A percentile compares a stretch with the other conserved stretches of the same genome.
Evolutionary conservation across 2,888 invertebrate genomes (phyloP).

Genomic region (Callyntrura sp.): DNA sequence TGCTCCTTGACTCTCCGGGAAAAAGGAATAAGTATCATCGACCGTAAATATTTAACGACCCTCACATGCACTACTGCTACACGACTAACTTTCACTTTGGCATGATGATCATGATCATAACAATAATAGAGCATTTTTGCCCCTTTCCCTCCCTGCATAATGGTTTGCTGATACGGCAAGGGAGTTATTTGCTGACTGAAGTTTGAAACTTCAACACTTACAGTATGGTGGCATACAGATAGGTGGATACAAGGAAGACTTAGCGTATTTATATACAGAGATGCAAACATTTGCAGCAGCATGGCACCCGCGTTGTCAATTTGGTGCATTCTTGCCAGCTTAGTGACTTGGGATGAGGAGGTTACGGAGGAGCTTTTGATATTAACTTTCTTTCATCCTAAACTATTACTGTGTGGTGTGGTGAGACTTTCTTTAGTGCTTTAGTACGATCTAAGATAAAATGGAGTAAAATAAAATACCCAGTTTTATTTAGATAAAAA

Average conservation of each 20-base stretch:
- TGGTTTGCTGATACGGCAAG: neutral
- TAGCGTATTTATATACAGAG: conserved; percentile 3
- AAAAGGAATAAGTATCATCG: conserved; percentile 51
- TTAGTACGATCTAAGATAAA: too few relatives aligned
- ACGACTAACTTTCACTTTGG: conserved; percentile 7
- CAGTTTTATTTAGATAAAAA: too few relatives aligned
- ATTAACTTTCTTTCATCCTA: neutral
- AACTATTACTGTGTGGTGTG: neutral
- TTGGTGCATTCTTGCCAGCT: conserved; percentile 29
- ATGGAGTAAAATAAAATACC: neutral
- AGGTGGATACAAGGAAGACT: neutral
- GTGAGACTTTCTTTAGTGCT: neutral
- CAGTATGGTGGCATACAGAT: neutral
- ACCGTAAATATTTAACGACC: conserved; percentile 75
- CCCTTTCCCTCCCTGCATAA: conserved; percentile 14
- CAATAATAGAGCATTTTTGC: conserved; percentile 57
- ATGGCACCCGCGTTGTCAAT: conserved; percentile 54
- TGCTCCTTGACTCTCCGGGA: conserved; percentile 32
- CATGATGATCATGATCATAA: conserved; percentile 37
- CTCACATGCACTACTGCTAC: conserved; percentile 7
- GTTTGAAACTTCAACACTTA: neutral
- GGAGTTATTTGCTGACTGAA: neutral
- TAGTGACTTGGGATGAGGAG: neutral
- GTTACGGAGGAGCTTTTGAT: neutral
- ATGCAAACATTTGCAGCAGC: conserved; percentile 20